Evolutionary conservation across 1,140 invertebrate species (phyloP).

Genomic region (Monomorium pharaonis): DNA sequence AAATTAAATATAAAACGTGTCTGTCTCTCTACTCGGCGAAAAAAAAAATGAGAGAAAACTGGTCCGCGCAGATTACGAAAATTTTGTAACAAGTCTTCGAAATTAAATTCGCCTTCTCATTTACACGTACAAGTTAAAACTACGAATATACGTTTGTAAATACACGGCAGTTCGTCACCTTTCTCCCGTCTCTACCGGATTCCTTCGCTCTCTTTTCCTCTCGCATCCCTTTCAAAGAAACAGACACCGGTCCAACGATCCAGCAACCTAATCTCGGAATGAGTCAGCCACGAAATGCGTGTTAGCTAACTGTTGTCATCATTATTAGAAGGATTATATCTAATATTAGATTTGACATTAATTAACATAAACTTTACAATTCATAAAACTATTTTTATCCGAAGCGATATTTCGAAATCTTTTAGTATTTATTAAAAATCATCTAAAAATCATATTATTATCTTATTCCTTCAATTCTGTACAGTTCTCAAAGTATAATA

Average conservation of each 20-base stretch:
- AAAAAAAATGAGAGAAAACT: not conserved
- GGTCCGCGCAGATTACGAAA: too few species aligned
- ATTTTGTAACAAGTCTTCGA: not conserved
- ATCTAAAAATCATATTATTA: not conserved
- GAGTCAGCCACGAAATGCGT: not conserved
- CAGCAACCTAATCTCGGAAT: slow-evolving; percentile 20
- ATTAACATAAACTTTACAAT: not conserved
- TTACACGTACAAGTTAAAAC: not conserved
- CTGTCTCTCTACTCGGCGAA: too few species aligned
- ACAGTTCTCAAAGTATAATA: too few species aligned
- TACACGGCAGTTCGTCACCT: not conserved
- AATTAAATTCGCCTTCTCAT: not conserved
- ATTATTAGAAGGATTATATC: not conserved
- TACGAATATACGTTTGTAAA: not conserved
- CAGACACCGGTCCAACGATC: slow-evolving; percentile 20
- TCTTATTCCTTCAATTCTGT: not conserved
- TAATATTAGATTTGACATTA: not conserved
- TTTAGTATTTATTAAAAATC: not conserved
- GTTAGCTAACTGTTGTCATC: not conserved
- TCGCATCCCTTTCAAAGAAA: not conserved
- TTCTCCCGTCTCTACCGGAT: not conserved
- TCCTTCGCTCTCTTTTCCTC: not conserved
- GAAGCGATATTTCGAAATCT: not conserved
- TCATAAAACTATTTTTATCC: not conserved
- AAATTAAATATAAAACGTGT: too few species aligned